Percentiles rank a stretch among this genome's conserved stretches.
phyloP scores from a whole-genome alignment of 2,113 vertebrate species.

The Phaethon lepturus region DNA sequence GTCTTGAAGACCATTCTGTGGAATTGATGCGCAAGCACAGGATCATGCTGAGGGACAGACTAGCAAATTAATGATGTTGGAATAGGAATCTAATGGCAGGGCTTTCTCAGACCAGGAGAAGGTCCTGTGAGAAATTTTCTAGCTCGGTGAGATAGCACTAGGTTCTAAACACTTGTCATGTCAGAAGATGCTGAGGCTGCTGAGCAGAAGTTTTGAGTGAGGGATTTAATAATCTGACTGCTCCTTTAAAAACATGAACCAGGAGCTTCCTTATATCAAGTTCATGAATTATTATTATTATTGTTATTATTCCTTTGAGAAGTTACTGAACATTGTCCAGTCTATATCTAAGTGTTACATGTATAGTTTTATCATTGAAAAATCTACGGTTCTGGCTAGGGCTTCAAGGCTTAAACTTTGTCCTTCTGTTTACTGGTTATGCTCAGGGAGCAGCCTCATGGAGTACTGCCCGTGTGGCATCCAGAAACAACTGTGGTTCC shows the following conservation, averaged over 20 bases:
- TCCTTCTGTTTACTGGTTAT: background rate
- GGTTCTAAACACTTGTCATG: background rate
- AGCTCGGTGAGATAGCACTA: background rate
- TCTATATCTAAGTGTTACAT: background rate
- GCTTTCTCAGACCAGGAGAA: background rate
- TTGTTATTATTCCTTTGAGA: background rate
- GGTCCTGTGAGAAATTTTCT: background rate
- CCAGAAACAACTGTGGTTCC: background rate
- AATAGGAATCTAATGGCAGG: background rate
- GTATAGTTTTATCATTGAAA: background rate
- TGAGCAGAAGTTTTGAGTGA: background rate
- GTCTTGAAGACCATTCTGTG: background rate
- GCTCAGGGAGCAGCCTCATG: accelerated
- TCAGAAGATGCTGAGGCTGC: background rate
- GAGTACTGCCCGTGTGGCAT: background rate
- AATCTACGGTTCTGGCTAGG: background rate
- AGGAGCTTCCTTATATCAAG: background rate
- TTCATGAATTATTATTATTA: background rate
- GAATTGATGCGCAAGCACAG: background rate
- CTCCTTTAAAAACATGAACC: background rate
- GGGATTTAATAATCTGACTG: background rate
- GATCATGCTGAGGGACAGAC: background rate
- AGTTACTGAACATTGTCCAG: background rate
- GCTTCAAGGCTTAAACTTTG: background rate
- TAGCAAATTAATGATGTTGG: background rate